phyloP scores from a whole-genome alignment of 2,113 vertebrate genomes.

The Vimba vimba region DNA sequence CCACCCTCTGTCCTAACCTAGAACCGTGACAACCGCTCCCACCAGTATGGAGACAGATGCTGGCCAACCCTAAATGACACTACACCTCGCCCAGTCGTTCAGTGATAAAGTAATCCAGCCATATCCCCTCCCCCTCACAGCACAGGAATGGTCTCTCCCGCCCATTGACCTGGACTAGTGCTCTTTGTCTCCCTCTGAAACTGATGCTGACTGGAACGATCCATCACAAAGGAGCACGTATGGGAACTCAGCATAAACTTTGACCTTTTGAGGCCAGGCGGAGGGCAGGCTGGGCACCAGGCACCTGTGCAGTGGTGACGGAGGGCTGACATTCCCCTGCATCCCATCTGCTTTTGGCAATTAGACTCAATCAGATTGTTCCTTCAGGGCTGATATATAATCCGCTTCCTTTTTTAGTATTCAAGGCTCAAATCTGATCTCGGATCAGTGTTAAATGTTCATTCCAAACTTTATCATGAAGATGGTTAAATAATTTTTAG shows the following conservation, averaged over 20 bases:
- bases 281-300: constrained; percentile 65
- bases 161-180: constrained; percentile 61
- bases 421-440: neutral
- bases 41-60: constrained; percentile 27
- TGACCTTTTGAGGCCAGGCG: constrained; percentile 73
- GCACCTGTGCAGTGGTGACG: constrained; percentile 80
- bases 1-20: neutral
- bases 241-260: constrained; percentile 83
- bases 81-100: neutral
- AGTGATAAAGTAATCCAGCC: constrained; percentile 30
- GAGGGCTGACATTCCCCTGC: constrained; percentile 70
- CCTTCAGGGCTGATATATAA: neutral
- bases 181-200: constrained; percentile 80
- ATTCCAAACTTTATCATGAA: neutral
- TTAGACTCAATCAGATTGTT: neutral
- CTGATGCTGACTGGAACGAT: constrained; percentile 78
- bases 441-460: neutral
- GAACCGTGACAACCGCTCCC: neutral
- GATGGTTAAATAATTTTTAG: neutral
- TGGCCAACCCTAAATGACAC: constrained; percentile 33
- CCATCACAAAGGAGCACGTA: constrained; percentile 80
- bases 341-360: constrained; percentile 66
- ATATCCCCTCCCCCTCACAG: neutral
- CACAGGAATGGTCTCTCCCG: constrained; percentile 45
- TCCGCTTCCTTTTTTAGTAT: neutral